These are phyloP conservation scores for Onychostoma macrolepis DNA, from an alignment of 2,113 vertebrate genomes.

Conservation along the genomic window DNA sequence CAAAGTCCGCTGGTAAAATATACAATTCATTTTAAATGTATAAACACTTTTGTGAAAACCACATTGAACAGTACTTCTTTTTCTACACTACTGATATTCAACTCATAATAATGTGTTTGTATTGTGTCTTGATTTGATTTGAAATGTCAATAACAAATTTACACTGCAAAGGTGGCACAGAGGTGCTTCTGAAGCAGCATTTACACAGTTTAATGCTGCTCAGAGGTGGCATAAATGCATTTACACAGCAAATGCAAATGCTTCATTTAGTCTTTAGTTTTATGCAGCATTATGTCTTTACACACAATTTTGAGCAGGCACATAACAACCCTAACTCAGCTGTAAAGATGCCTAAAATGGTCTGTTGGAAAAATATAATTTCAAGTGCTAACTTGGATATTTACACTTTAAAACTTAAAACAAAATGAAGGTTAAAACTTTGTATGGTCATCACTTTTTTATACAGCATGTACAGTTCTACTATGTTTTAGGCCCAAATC, in stretches of 20 bases:
- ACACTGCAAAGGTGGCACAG: not conserved
- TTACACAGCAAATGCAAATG: not conserved
- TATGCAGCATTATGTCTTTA: not conserved
- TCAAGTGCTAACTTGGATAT: not conserved
- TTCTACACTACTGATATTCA: constrained; percentile 32
- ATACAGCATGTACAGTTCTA: not conserved
- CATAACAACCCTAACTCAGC: not conserved
- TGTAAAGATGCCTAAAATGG: not conserved
- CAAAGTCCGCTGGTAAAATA: constrained; percentile 60
- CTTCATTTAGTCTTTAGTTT: too few relatives aligned
- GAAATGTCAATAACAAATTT: not conserved
- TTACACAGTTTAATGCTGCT: not conserved
- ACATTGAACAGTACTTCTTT: not conserved
- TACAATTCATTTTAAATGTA: not conserved
- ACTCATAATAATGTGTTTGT: constrained; percentile 4
- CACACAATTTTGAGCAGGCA: not conserved
- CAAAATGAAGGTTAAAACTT: not conserved
- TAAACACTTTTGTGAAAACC: constrained; percentile 28
- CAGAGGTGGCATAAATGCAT: too few relatives aligned
- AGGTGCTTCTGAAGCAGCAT: not conserved
- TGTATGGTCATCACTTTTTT: not conserved
- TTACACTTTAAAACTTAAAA: constrained; percentile 8
- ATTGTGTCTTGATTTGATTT: not conserved
- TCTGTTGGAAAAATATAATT: not conserved
- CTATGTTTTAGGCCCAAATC: not conserved